These are phyloP conservation scores for Drosophila mimica DNA, from an alignment of 2,888 invertebrate genomes.

Conservation along the genomic window DNA sequence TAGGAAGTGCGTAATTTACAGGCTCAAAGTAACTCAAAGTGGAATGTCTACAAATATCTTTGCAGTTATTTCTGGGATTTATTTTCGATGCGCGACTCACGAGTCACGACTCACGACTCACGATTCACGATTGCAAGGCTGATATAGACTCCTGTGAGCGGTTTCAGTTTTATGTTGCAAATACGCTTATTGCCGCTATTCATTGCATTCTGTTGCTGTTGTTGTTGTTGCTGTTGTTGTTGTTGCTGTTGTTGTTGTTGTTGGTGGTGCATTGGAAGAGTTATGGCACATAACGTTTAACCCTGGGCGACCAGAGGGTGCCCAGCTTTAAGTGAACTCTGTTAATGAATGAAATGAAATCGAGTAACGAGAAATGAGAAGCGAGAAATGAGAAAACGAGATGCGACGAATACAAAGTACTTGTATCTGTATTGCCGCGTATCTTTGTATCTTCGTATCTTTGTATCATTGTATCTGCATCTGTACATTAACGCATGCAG, in stretches of 20 bases:
- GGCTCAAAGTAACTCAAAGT: neutral
- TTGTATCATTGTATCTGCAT: constrained; percentile 43
- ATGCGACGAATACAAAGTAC: constrained; percentile 42
- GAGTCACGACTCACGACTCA: constrained; percentile 1
- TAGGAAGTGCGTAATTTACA: neutral
- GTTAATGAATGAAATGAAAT: constrained; percentile 62
- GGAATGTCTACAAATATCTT: neutral
- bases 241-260: constrained; percentile 9
- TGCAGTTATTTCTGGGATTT: neutral
- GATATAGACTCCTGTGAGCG: neutral
- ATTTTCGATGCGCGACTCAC: constrained; percentile 16
- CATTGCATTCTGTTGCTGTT: constrained; percentile 29
- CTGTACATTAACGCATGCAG: constrained; percentile 47
- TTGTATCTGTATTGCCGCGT: constrained; percentile 8
- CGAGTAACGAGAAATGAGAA: constrained; percentile 3
- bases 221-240: constrained; percentile 37
- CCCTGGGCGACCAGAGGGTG: constrained; percentile 50
- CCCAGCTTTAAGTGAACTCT: constrained; percentile 61
- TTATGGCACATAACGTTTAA: constrained; percentile 71
- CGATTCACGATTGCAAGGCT: constrained; percentile 15
- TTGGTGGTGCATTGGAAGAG: constrained; percentile 42
- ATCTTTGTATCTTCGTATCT: constrained; percentile 17
- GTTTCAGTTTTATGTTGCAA: constrained; percentile 13
- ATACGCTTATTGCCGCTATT: constrained; percentile 1
- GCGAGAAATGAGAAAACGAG: constrained; percentile 32